Conservation (phyloP, 2,888 invertebrate species). For the Gastrophysa polygoni region DNA sequence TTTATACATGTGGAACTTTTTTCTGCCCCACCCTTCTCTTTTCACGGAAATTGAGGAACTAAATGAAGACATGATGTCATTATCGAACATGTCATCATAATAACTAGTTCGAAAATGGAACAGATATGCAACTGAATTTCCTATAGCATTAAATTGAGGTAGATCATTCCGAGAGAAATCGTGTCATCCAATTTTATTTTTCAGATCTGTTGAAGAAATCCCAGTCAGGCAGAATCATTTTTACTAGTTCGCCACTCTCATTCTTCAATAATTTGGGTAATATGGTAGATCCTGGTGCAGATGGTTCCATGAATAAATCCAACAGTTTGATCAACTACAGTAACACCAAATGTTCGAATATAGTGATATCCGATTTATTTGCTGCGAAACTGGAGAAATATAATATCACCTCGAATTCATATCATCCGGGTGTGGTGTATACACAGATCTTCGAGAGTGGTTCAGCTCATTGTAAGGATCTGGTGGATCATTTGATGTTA, state of each 20-base stretch:
- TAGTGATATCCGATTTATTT: constrained; percentile 30
- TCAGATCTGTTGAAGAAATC: constrained; percentile 34
- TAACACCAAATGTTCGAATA: constrained; percentile 27
- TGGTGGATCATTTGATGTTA: neutral
- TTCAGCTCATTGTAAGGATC: neutral
- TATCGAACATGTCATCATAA: no score
- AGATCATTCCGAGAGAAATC: no score
- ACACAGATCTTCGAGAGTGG: constrained; percentile 24
- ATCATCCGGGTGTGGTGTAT: constrained; percentile 31
- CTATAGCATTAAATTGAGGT: no score
- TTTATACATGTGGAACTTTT: no score
- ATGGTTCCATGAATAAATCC: constrained; percentile 4
- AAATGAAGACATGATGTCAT: no score
- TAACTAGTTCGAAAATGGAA: no score
- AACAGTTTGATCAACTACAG: constrained; percentile 15
- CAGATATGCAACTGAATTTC: no score
- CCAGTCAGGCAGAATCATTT: constrained; percentile 29
- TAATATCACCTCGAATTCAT: constrained; percentile 30
- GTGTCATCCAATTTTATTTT: constrained; percentile 18
- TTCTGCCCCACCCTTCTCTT: no score
- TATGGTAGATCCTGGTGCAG: neutral
- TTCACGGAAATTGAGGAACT: no score
- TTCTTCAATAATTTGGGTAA: constrained; percentile 14
- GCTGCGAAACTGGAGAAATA: constrained; percentile 26
- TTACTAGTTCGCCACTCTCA: constrained; percentile 27